Percentiles rank a stretch among this genome's conserved stretches.
Conservation (phyloP, 2,113 vertebrate genomes). For the Cyphomyrus discorhynchus region DNA sequence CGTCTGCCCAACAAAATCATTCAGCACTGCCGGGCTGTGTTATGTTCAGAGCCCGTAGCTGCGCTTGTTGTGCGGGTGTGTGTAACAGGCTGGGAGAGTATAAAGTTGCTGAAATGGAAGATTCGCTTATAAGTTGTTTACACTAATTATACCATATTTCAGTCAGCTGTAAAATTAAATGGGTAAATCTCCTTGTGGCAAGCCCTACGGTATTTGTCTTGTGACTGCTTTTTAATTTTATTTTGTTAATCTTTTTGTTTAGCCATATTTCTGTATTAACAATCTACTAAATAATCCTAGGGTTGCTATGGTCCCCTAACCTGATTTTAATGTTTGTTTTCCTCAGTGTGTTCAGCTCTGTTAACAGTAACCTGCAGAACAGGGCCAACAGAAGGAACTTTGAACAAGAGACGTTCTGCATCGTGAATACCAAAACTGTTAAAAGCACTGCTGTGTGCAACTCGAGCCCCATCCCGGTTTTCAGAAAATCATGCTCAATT, state of each 20-base stretch:
- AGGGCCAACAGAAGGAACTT: neutral
- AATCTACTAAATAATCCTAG: neutral
- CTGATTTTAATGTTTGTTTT: neutral
- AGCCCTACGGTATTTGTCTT: neutral
- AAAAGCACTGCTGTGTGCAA: neutral
- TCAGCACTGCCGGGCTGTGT: neutral
- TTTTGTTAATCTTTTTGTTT: constrained; percentile 1
- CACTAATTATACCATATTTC: neutral
- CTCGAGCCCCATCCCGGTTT: neutral
- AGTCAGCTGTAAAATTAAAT: neutral
- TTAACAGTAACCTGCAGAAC: neutral
- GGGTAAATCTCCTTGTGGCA: neutral
- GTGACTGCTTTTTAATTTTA: neutral
- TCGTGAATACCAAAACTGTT: neutral
- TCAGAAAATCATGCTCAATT: neutral
- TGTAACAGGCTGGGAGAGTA: neutral
- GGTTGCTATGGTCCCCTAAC: neutral
- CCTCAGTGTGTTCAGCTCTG: neutral
- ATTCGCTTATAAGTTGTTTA: neutral
- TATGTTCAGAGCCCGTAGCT: no score
- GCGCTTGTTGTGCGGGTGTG: no score
- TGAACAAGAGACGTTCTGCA: neutral
- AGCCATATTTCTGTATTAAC: neutral
- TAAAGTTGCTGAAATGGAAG: neutral
- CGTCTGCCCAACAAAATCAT: neutral